These are phyloP conservation scores for Tethea ocularis DNA, from an alignment of 2,888 invertebrate species.

Conservation along the genomic window DNA sequence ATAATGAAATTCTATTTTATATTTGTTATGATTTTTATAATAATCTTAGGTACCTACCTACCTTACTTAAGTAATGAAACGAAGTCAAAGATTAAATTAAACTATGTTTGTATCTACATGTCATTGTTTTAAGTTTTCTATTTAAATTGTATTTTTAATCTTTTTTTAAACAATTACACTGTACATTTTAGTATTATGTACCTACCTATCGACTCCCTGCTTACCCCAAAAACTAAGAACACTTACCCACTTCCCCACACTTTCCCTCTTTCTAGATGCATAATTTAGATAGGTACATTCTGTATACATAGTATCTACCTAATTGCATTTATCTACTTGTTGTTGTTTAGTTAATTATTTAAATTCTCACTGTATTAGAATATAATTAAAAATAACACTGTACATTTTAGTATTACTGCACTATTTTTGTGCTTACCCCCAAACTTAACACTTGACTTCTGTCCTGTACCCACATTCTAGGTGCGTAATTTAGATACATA, in stretches of 20 bases:
- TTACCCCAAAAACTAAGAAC: too few species aligned
- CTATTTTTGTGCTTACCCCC: background rate
- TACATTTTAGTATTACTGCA: background rate
- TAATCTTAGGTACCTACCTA: background rate
- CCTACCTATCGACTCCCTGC: background rate
- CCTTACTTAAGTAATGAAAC: background rate
- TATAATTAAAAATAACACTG: background rate
- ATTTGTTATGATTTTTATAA: constrained; percentile 24
- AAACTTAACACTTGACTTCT: background rate
- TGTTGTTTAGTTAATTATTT: too few species aligned
- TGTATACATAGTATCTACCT: too few species aligned
- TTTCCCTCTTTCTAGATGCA: too few species aligned
- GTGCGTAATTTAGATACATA: background rate
- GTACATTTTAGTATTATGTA: background rate
- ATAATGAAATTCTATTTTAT: constrained; percentile 31
- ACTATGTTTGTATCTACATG: background rate
- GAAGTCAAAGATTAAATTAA: constrained; percentile 7
- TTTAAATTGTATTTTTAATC: background rate
- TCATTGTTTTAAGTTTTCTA: background rate
- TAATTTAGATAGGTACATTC: too few species aligned
- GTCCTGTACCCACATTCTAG: background rate
- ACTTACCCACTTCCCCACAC: too few species aligned
- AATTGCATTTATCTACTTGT: too few species aligned
- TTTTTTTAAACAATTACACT: background rate
- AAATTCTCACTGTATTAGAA: background rate